phyloP scores from a whole-genome alignment of 2,797 vertebrate genomes.

The Enteromius argenteus region DNA sequence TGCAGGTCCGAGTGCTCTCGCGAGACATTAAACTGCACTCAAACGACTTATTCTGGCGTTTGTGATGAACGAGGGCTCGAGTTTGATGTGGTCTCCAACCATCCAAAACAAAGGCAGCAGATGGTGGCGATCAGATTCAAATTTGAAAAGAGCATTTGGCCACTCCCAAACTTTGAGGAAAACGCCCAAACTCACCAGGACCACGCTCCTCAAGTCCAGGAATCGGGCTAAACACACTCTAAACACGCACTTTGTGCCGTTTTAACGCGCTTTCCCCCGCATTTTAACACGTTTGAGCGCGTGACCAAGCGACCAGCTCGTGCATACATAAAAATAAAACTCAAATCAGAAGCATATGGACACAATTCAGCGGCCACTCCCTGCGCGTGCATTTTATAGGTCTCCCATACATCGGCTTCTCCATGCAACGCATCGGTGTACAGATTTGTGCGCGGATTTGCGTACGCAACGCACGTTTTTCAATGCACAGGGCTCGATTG shows the following conservation, averaged over 20 bases:
- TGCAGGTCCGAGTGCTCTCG: not conserved
- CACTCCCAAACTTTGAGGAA: conserved; percentile 22
- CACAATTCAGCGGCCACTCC: not conserved
- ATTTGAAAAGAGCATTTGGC: conserved; percentile 34
- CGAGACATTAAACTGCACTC: not conserved
- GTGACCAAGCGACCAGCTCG: accelerated
- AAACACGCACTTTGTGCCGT: not conserved
- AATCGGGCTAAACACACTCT: not conserved
- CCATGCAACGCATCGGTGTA: not conserved
- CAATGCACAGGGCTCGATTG: not conserved
- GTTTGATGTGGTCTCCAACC: not conserved
- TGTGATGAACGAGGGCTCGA: not conserved
- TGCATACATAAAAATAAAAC: not conserved
- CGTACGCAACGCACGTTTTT: not conserved
- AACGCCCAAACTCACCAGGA: conserved; percentile 33
- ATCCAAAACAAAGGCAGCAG: conserved; percentile 29
- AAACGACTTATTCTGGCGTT: not conserved
- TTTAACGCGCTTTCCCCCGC: not conserved
- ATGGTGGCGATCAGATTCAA: conserved; percentile 33
- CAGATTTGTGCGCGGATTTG: not conserved
- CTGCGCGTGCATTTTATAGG: not conserved
- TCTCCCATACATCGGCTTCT: not conserved
- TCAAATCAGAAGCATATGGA: not conserved
- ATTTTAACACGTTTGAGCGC: not conserved
- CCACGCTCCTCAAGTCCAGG: not conserved